Conservation (phyloP, 2,113 vertebrate genomes). For the Sinocyclocheilus anophthalmus region DNA sequence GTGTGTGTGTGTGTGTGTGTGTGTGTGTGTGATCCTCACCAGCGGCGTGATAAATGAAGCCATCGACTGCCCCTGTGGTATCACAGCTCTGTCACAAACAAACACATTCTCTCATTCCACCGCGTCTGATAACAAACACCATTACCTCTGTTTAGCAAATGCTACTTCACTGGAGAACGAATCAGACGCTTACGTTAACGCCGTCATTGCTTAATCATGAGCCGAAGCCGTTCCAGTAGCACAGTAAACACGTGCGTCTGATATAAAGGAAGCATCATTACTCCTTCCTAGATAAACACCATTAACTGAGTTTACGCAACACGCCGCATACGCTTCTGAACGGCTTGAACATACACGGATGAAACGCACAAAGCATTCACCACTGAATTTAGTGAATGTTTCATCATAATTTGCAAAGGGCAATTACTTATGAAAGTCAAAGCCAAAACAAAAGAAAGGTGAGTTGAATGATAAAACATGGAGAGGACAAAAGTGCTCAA, state of each 20-base stretch:
- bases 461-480: not conserved
- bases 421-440: conserved; percentile 2
- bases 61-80: conserved; percentile 19
- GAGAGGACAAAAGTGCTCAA: not conserved
- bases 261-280: conserved; percentile 24
- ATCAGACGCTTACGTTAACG: not conserved
- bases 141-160: conserved; percentile 30
- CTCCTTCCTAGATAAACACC: conserved; percentile 27
- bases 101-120: not conserved
- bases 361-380: not conserved
- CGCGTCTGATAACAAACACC: conserved; percentile 35
- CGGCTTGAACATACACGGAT: not conserved
- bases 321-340: not conserved
- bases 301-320: conserved; percentile 17
- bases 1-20: not conserved
- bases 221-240: not conserved
- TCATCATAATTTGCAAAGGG: conserved; percentile 13
- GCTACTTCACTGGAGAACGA: not conserved
- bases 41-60: not conserved
- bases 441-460: not conserved
- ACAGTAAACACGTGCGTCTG: not conserved
- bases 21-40: too few species aligned
- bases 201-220: not conserved
- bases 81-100: conserved; percentile 42
- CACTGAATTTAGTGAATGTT: not conserved